Evolutionary conservation across 2,888 invertebrate species (phyloP).

Genomic region (Oligia fasciuncula): DNA sequence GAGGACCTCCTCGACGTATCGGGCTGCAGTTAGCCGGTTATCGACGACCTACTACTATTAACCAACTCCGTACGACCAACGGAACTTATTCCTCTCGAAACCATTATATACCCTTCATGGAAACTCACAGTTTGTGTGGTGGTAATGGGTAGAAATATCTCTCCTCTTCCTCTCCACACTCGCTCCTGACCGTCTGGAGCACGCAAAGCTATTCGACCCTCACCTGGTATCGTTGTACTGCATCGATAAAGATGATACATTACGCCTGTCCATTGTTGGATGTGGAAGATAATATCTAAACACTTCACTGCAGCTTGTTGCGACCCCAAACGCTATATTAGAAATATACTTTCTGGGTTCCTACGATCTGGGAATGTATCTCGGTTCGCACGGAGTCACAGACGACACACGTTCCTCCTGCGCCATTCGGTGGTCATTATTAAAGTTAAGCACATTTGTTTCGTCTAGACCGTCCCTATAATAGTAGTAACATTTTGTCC

Average conservation of each 20-base stretch:
- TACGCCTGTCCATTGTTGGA: background rate
- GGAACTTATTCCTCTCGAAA: too few species aligned
- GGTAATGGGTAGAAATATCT: too few species aligned
- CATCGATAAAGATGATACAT: too few species aligned
- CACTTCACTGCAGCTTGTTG: too few species aligned
- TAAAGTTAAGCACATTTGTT: slow-evolving; percentile 41
- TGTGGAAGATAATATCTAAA: background rate
- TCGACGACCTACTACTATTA: too few species aligned
- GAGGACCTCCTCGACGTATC: background rate
- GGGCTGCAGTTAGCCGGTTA: background rate
- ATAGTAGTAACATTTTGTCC: slow-evolving; percentile 43
- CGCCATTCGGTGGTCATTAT: slow-evolving; percentile 28
- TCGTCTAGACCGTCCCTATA: slow-evolving; percentile 45
- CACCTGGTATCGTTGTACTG: too few species aligned
- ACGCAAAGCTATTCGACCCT: too few species aligned
- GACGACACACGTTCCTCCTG: background rate
- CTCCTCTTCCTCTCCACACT: too few species aligned
- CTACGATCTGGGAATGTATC: background rate
- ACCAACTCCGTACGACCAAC: too few species aligned
- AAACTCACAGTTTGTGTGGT: too few species aligned
- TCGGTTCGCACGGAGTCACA: background rate
- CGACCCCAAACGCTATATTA: background rate
- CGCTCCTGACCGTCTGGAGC: too few species aligned
- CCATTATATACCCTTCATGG: too few species aligned
- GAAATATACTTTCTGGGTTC: background rate